Percentiles rank a stretch among this genome's conserved stretches.
These are phyloP conservation scores for Hedya salicella DNA, from an alignment of 2,888 invertebrate genomes.

Conservation along the genomic window DNA sequence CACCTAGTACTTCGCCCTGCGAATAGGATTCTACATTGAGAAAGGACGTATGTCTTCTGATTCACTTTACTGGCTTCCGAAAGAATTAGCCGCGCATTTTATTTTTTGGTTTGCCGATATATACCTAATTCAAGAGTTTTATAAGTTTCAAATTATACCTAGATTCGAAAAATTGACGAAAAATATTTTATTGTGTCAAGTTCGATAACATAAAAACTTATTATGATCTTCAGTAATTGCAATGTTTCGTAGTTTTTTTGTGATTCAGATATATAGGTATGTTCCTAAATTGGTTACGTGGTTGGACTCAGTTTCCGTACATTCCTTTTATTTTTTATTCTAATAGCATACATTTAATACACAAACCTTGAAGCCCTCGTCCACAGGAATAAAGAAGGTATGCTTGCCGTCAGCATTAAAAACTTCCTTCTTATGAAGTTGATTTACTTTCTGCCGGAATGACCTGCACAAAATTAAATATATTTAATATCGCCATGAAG, in stretches of 20 bases:
- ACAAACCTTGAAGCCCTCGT: conserved; percentile 93
- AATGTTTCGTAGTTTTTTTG: not conserved
- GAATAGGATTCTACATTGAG: too few species aligned
- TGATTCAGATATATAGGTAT: not conserved
- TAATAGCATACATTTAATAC: conserved; percentile 10
- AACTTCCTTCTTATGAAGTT: conserved; percentile 89
- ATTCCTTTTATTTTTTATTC: not conserved
- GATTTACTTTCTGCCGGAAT: conserved; percentile 90
- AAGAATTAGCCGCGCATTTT: too few species aligned
- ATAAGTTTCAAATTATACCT: too few species aligned
- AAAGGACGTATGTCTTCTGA: too few species aligned
- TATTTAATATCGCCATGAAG: not conserved
- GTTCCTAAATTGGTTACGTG: not conserved
- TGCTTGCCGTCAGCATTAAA: conserved; percentile 91
- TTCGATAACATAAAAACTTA: too few species aligned
- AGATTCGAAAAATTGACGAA: too few species aligned
- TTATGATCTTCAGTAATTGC: not conserved
- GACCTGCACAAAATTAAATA: conserved; percentile 78
- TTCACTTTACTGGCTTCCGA: too few species aligned
- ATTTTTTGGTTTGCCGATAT: too few species aligned
- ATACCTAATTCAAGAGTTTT: too few species aligned
- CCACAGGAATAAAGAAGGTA: conserved; percentile 96
- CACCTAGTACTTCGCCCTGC: too few species aligned
- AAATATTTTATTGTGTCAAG: too few species aligned
- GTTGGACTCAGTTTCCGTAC: not conserved